phyloP scores from a whole-genome alignment of 2,113 vertebrate species.

The Microcebus tavaratra region DNA sequence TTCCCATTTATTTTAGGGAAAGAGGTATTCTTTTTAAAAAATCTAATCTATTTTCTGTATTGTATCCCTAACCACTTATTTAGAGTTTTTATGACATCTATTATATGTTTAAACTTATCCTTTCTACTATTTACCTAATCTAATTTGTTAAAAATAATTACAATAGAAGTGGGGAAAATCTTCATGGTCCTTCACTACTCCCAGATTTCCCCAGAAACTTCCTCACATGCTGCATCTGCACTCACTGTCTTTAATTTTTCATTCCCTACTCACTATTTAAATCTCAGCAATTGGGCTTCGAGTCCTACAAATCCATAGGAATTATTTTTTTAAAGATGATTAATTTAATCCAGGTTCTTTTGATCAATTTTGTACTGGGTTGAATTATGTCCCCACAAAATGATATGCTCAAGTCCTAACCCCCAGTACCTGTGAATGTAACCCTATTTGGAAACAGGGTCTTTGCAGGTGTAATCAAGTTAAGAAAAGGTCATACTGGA shows the following conservation, averaged over 20 bases:
- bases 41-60: neutral
- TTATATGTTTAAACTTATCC: neutral
- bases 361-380: neutral
- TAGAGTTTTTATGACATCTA: neutral
- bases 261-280: neutral
- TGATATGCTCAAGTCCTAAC: neutral
- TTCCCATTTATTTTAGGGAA: neutral
- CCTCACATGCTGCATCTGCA: neutral
- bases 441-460: neutral
- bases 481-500: neutral
- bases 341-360: neutral
- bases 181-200: neutral
- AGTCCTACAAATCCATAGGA: neutral
- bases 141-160: neutral
- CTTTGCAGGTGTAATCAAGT: neutral
- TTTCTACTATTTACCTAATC: neutral
- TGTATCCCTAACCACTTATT: neutral
- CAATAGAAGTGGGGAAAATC: neutral
- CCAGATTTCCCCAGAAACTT: neutral
- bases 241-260: neutral
- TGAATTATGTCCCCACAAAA: neutral
- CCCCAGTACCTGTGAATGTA: neutral
- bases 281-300: neutral
- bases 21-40: neutral
- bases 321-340: neutral